Evolutionary conservation across 1,140 invertebrate genomes (phyloP), one percentile per base, ranked within the genome.

Genomic region (Coptotermes formosanus): DNA sequence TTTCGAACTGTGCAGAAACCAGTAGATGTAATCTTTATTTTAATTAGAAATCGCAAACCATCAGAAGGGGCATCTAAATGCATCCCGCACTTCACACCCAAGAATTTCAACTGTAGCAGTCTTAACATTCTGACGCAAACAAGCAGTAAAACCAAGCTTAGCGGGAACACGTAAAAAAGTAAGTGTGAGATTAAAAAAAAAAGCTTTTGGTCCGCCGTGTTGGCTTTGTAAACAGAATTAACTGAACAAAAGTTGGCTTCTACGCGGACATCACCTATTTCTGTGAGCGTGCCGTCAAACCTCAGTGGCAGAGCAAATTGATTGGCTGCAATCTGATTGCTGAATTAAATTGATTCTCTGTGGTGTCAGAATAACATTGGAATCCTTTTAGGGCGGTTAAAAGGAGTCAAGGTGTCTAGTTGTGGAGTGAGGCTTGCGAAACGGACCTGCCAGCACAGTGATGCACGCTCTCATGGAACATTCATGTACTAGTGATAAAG

Each of bases 371-470:
- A 84, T 86, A 87, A 87, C 87, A 87, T 55, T 64, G 85, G 86
- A 87, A 87, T 85, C 87, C 87, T 87, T 87, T 87, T 87, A 85
- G 85, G 14, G n/a, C 43, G n/a, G 43, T 44, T 44, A 52, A 44
- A 52, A 23, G 82, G 32, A 45, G 82, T 43, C 16, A 25, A 45
- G 82, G 82, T 45, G 38, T 32, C 82, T 44, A 7, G 69, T 19
- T 6, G 69, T 30, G 38, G 38, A 43, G 75, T 82, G 75, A 43
- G n/a, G 75, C 75, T 43, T 82, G 75, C n/a, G 21, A 2, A 30
- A 32, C 75, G 75, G 19, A 45, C 82, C 38, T 43, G 38, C 82
- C 82, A 82, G 82, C 32, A 32, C 7, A 43, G 11, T 43, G 32
- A 82, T 82, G 25, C 55, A 21, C 86, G 11, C 86, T 82, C 86